A percentile compares a stretch with the other conserved stretches of the same genome.
phyloP scores from a whole-genome alignment of 2,797 vertebrate genomes.

The Mormyrops boulengeri region DNA sequence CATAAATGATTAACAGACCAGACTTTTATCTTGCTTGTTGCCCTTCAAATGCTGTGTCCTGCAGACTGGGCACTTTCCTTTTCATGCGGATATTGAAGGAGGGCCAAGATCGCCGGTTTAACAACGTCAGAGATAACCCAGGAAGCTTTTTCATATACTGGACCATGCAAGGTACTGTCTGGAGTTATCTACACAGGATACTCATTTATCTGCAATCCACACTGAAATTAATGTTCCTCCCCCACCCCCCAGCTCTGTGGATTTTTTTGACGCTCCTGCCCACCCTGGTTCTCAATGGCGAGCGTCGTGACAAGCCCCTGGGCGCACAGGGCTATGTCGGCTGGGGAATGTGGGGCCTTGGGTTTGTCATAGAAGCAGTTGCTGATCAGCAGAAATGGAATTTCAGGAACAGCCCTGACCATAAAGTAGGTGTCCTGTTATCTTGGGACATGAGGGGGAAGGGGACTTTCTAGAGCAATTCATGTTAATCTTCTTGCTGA shows the following conservation, averaged over 20 bases:
- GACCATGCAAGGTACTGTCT: conserved; percentile 67
- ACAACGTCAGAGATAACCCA: conserved; percentile 65
- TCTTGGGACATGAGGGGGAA: neutral
- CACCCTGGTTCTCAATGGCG: conserved; percentile 69
- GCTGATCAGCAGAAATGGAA: conserved; percentile 74
- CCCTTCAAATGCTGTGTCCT: conserved; percentile 11
- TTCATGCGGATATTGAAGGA: conserved; percentile 72
- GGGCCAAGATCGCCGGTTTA: conserved; percentile 66
- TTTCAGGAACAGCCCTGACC: conserved; percentile 66
- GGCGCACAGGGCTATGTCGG: conserved; percentile 63
- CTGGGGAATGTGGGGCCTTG: conserved; percentile 67
- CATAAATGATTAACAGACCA: conserved; percentile 13
- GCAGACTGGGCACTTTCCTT: conserved; percentile 66
- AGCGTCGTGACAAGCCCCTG: conserved; percentile 55
- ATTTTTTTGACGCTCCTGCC: conserved; percentile 71
- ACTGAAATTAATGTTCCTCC: neutral
- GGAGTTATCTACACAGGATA: neutral
- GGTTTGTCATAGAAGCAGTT: conserved; percentile 61
- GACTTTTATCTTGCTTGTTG: neutral
- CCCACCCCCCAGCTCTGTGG: conserved; percentile 61
- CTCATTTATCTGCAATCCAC: neutral
- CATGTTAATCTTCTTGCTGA: neutral
- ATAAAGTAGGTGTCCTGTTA: conserved; percentile 54
- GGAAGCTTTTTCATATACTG: conserved; percentile 71
- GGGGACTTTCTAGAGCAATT: neutral